Base-by-base conservation (phyloP, 1,140 invertebrate species). In the Babylonia areolata region DNA sequence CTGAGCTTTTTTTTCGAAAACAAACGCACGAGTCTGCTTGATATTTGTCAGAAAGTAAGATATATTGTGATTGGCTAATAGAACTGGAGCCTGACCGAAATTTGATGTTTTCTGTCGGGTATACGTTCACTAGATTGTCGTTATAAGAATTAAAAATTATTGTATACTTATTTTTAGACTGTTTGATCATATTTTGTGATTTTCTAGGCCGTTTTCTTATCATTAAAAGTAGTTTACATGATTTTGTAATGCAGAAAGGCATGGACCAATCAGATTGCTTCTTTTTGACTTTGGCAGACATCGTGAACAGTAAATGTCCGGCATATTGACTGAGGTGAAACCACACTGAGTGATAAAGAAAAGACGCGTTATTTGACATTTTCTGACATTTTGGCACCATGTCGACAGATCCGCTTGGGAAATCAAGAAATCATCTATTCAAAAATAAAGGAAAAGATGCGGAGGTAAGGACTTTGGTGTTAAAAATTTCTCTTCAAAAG, bases 371-470 rank as follows among this genome's bases (percentile, higher is more conserved):
- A 69, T 84, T 33, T 73, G 37, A 33, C 82, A 42, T 42, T 71
- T 75, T 33, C 5, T 12, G 20, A 35, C 81, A 54, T 31, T 51
- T 54, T 37, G 33, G n/a, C 81, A 80, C 85, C 31, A 89, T 89
- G 88, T 80, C 85, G 75, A 58, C 86, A 64, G 88, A 89, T 84
- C 82, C 88, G 35, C 40, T 83, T 73, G 85, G 82, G 40, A 93
- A 94, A 90, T 91, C 90, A 80, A 90, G 97, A 94, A 96, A 97
- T 95, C 96, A 97, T 95, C 97, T 97, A 94, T 98, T 98, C 95
- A 99, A 98, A 96, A 98, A 98, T 95, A 98, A 98, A 96, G 97
- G 97, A 92, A 98, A 98, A 96, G 97, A 98, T 96, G 97, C 97
- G 95, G 98, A 98, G 95, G 98, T 98, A 96, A 97, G 97, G 97